Base-by-base conservation (phyloP, 2,888 invertebrate species). In the Acronicta aceris region DNA sequence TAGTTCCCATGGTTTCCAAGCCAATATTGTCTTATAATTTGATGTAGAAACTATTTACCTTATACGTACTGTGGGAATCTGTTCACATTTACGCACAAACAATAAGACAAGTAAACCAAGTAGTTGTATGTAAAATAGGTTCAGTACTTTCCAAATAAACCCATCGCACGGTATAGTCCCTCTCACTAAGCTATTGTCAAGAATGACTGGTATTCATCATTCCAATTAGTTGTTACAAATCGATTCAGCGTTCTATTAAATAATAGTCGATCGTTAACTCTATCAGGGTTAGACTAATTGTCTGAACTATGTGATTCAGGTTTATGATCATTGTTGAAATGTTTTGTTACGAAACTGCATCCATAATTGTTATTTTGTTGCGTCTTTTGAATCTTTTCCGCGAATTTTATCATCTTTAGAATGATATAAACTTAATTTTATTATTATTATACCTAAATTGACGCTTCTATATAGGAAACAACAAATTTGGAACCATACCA, bases 171-270 rank as follows among this genome's bases (percentile, higher is more conserved):
- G 6, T 49, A 36, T 52, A 27, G 45, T 47, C 9, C 61, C 50
- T 17, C 21, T 64, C 59, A 36, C 57, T 21, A 17, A 55, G 17
- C 59, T 59, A 70, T 62, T 76, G 63, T 64, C 40, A 57, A 63
- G 55, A 63, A 25, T 54, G 42, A 46, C 41, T 43, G 60, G 46
- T 74, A 43, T 64, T 63, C 76, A 62, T 71, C 66, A 54, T 76
- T 72, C 58, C 70, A 67, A 65, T 74, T 80, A 79, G 52, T 70
- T 71, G 81, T 79, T 74, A 71, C 78, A 61, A 84, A 87, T 86
- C 61, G 79, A 84, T 82, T 82, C 63, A 51, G 45, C 58, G 58
- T 72, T 79, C 71, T 73, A 84, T 82, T 74, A 76, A 79, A 83
- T 75, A 73, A 75, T 63, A 53, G 61, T 53, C 48, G 58, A 76